These are phyloP conservation scores for Synanthedon myopaeformis DNA, from an alignment of 2,888 invertebrate species.

Conservation along the genomic window DNA sequence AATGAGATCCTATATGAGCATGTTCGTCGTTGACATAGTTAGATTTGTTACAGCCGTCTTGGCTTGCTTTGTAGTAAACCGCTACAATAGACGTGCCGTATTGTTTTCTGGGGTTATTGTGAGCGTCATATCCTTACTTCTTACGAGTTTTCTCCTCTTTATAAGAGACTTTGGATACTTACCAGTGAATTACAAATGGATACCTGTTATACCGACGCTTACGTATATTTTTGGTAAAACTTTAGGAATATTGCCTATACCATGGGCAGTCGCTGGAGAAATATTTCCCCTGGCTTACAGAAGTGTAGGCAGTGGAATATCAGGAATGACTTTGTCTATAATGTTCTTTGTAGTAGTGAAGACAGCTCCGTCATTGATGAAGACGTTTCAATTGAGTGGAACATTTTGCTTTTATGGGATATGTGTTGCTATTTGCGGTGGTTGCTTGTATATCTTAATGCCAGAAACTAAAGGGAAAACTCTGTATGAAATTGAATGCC, in stretches of 20 bases:
- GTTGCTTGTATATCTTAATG: slow-evolving; percentile 69
- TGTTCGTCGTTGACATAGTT: slow-evolving; percentile 74
- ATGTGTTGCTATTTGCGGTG: slow-evolving; percentile 65
- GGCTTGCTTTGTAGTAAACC: slow-evolving; percentile 72
- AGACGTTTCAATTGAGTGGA: slow-evolving; percentile 63
- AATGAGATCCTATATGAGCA: slow-evolving; percentile 73
- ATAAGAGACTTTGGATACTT: slow-evolving; percentile 41
- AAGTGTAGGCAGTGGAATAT: slow-evolving; percentile 75
- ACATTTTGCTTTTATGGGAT: slow-evolving; percentile 73
- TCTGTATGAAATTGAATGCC: slow-evolving; percentile 74
- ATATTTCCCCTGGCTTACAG: slow-evolving; percentile 73
- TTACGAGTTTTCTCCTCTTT: slow-evolving; percentile 54
- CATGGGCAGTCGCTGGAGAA: slow-evolving; percentile 81
- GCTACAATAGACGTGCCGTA: slow-evolving; percentile 70
- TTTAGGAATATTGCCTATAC: slow-evolving; percentile 73
- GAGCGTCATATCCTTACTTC: slow-evolving; percentile 67
- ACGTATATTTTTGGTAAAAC: slow-evolving; percentile 70
- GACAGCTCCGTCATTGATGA: slow-evolving; percentile 70
- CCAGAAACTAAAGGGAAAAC: slow-evolving; percentile 79
- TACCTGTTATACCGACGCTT: slow-evolving; percentile 61
- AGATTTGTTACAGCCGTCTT: slow-evolving; percentile 71
- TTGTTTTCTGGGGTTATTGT: slow-evolving; percentile 72
- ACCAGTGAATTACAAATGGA: slow-evolving; percentile 43
- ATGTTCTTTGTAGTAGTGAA: slow-evolving; percentile 77
- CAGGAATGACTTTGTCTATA: slow-evolving; percentile 72